Evolutionary conservation across 2,797 vertebrate species (phyloP), one percentile per base, ranked within the genome.

Genomic region (Sphenopsis melanotis): DNA sequence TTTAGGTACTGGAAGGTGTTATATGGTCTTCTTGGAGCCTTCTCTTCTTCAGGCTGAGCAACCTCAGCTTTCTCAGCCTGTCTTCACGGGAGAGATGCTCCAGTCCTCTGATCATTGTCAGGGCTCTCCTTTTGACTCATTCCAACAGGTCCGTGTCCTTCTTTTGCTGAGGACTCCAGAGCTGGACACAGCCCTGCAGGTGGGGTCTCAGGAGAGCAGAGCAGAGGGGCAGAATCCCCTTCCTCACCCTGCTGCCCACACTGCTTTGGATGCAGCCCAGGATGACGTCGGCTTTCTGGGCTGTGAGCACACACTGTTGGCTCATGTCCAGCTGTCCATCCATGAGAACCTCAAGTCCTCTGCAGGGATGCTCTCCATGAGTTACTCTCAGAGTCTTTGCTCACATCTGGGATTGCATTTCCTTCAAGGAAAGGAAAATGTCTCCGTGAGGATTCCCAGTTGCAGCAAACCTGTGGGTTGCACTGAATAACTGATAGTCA

Each of bases 171-270:
- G 63, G 14, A 12, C 7, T 2, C 10, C n/a, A 83, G 29, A 50
- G 5, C 2, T 76, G 78, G 69, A 26, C 0, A 0, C 49, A 56
- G 27, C 23, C 0, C 42, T 57, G 3, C 21, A 41, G 22, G 15
- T 30, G 24, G 32, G 20, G 10, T 50, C 37, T 70, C 16, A 15
- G 0, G 0, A 68, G 41, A 5, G 42, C 42, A 44, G 32, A 4
- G 3, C 29, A 89, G 41, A 56, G 63, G 8, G 70, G 9, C 27
- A 63, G 36, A 44, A 69, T 56, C 49, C 29, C 70, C 3, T 69
- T 6, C 10, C 23, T 47, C 0, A 0, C 12, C 36, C 49, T 37
- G 63, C 32, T 68, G 61, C 1, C 15, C 30, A 14, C 0, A 0
- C 22, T 32, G 30, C 41, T 42, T 17, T 39, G 49, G 34, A 12